Conservation (phyloP, 2,113 vertebrate genomes). For the Corythornis vintsioides region DNA sequence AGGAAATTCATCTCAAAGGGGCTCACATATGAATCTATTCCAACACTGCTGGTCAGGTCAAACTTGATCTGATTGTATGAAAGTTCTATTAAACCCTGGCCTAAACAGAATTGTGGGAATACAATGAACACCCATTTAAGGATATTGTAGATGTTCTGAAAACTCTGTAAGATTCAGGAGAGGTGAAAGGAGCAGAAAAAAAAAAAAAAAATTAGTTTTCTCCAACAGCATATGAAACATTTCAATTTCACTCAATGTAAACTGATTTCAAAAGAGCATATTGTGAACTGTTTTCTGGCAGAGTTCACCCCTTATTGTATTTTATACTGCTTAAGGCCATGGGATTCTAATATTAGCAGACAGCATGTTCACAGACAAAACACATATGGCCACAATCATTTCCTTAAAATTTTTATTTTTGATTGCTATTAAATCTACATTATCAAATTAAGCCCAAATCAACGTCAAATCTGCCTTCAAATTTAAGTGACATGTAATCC, state of each 20-base stretch:
- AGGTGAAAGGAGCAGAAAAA: rapidly evolving
- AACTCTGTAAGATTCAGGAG: conserved; percentile 42
- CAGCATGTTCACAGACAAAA: neutral
- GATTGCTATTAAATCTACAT: neutral
- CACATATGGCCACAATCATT: neutral
- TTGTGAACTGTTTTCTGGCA: neutral
- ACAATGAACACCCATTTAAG: conserved; percentile 73
- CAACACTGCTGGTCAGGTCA: conserved; percentile 70
- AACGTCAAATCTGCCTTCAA: neutral
- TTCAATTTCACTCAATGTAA: neutral
- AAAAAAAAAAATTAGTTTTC: neutral
- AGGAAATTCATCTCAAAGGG: conserved; percentile 77
- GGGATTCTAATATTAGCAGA: neutral
- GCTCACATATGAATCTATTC: conserved; percentile 72
- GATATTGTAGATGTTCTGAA: conserved; percentile 68
- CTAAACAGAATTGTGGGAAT: conserved; percentile 81
- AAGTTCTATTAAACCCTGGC: conserved; percentile 77
- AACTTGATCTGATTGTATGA: conserved; percentile 77
- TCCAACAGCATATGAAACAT: neutral
- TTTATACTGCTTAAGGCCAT: neutral
- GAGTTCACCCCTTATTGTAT: neutral
- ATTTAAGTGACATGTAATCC: neutral
- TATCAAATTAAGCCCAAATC: neutral
- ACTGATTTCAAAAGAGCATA: neutral
- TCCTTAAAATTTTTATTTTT: neutral